Base-by-base conservation (phyloP, 35 echinoderm and acorn worm species). In the Apostichopus japonicus region DNA sequence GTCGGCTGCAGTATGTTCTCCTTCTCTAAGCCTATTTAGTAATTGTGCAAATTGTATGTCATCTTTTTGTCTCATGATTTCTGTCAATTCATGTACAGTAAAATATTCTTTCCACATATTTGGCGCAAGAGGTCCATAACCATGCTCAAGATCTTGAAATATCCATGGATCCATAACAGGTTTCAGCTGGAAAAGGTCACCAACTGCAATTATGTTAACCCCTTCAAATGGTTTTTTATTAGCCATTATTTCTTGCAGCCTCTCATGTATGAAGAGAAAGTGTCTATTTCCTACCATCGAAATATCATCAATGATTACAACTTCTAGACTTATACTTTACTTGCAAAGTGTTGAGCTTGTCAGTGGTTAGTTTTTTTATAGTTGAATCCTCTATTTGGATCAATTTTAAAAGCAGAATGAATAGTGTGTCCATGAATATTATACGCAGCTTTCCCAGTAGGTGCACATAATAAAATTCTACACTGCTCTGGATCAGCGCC, bases 231-330 rank as follows among this genome's bases (percentile, higher is more conserved):
- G 23, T 33, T 84, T 55, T 21, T 55, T 25, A 83, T 82, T 79
- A 54, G 19, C 70, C 89, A 51, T 54, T 56, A 91, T 53, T 91
- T 91, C 72, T 52, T 78, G 89, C 9, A 78, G 62, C 55, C 89
- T 76, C 6, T 77, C 71, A 57, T 91, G 23, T 10, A 92, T 92
- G 61, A 80, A 86, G 8, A 55, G 33, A 6, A 92, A 23, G 8
- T 92, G 78, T 58, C 51, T 62, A 73, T 72, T 93, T 27, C 92
- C 92, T 19, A 93, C 92, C 92, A 93, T 93, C 8, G 80, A 86
- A 51, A 93, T 87, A 76, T 93, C 92, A 93, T 93, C 92, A 15
- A 93, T 86, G 13, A 93, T 73, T 21, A 93, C 56, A 6, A 86
- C 80, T 93, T 75, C 14, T 4, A 93, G 59, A 53, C 73, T 44